phyloP scores from a whole-genome alignment of 2,113 vertebrate species.

The Taurulus bubalis region DNA sequence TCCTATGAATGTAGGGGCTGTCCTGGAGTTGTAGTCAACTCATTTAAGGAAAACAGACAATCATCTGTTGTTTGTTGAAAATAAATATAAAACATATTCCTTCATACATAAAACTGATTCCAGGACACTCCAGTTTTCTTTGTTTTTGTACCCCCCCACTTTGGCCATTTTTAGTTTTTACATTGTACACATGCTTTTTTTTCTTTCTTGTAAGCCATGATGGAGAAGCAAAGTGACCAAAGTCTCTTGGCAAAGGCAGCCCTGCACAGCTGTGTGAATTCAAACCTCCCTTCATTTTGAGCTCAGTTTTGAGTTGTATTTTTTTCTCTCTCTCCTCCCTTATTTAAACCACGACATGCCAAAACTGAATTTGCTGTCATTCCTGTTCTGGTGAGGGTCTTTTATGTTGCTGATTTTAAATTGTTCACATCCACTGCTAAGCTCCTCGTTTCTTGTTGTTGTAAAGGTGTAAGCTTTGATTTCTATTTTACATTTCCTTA shows the following conservation, averaged over 20 bases:
- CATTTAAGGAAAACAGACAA: constrained; percentile 59
- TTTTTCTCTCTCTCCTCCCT: constrained; percentile 46
- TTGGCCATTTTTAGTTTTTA: constrained; percentile 38
- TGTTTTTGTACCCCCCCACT: not conserved
- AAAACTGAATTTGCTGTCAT: constrained; percentile 86
- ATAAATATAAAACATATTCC: constrained; percentile 19
- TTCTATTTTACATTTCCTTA: constrained; percentile 75
- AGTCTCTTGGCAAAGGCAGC: constrained; percentile 71
- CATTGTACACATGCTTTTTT: constrained; percentile 3
- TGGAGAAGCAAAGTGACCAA: constrained; percentile 80
- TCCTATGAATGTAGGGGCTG: constrained; percentile 80
- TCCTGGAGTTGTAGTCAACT: constrained; percentile 69
- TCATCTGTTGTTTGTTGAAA: constrained; percentile 51
- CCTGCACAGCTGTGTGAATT: constrained; percentile 73
- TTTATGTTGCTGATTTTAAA: constrained; percentile 71
- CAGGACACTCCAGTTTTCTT: constrained; percentile 61
- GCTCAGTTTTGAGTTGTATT: constrained; percentile 54
- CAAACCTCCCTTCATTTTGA: constrained; percentile 77
- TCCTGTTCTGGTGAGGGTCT: constrained; percentile 83
- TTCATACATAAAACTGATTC: constrained; percentile 29
- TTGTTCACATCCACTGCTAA: constrained; percentile 83
- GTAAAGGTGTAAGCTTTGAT: constrained; percentile 81
- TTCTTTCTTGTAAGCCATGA: constrained; percentile 64
- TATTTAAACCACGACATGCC: constrained; percentile 83
- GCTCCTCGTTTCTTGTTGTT: constrained; percentile 78